Evolutionary conservation across 2,113 vertebrate species (phyloP).

Genomic region (Rana temporaria): DNA sequence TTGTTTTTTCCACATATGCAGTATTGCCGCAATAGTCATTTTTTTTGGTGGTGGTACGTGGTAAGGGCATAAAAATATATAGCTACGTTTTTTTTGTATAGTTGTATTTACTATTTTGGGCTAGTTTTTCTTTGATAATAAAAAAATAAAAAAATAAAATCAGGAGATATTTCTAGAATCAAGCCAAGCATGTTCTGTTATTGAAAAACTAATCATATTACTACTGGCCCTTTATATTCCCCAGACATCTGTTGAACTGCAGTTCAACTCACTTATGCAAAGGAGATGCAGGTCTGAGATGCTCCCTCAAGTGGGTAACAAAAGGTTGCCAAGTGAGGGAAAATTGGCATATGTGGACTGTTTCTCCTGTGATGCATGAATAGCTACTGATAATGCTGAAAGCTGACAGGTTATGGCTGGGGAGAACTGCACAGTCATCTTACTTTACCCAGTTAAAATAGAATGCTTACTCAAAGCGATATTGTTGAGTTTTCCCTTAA

Average conservation of each 20-base stretch:
- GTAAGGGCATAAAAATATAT: no score
- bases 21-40: no score
- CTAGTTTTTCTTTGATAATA: no score
- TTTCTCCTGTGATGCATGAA: constrained; percentile 68
- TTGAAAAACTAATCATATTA: constrained; percentile 43
- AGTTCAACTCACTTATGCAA: constrained; percentile 63
- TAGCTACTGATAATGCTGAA: constrained; percentile 65
- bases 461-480: constrained; percentile 5
- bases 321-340: constrained; percentile 59
- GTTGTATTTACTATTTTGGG: no score
- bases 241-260: constrained; percentile 64
- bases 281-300: constrained; percentile 58
- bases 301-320: constrained; percentile 61
- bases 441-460: constrained; percentile 61
- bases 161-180: background rate
- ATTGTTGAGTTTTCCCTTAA: background rate
- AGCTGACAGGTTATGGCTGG: constrained; percentile 65
- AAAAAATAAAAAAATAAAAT: no score
- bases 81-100: no score
- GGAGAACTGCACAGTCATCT: constrained; percentile 63
- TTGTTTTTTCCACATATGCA: no score
- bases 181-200: constrained; percentile 6
- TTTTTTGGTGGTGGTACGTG: no score
- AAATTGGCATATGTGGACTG: constrained; percentile 65
- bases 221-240: constrained; percentile 62